Conservation (phyloP, 2,113 vertebrate genomes). For the Pithys albifrons region DNA sequence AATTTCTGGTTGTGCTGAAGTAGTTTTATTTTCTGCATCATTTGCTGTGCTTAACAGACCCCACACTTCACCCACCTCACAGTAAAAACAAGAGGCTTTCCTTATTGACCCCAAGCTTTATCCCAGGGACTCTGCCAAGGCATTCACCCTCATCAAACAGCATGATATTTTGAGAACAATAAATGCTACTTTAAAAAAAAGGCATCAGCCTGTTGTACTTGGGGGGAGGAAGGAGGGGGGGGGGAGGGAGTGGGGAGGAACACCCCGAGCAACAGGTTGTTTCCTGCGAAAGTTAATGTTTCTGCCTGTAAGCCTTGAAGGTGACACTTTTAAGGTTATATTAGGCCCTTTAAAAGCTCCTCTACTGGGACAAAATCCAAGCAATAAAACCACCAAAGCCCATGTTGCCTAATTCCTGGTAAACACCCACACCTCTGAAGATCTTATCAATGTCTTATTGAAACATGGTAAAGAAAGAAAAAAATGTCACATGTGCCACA, state of each 20-base stretch:
- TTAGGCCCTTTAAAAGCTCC: not conserved
- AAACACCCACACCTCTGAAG: not conserved
- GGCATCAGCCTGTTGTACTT: not conserved
- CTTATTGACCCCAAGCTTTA: not conserved
- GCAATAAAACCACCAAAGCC: not conserved
- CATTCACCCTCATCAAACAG: not conserved
- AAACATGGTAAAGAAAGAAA: not conserved
- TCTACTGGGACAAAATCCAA: not conserved
- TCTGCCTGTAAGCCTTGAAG: not conserved
- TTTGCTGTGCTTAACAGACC: not conserved
- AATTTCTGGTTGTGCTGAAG: not conserved
- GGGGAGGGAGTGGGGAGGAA: too few relatives aligned
- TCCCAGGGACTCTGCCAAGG: not conserved
- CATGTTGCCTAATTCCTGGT: not conserved
- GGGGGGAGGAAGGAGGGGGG: too few relatives aligned
- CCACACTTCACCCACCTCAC: not conserved
- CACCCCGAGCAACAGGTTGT: not conserved
- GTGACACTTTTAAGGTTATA: not conserved
- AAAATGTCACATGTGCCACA: not conserved
- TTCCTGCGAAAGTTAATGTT: slow-evolving; percentile 3
- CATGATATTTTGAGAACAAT: not conserved
- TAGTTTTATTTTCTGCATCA: not conserved
- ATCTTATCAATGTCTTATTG: not conserved
- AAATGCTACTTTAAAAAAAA: not conserved
- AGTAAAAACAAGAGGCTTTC: not conserved